Base-by-base conservation (phyloP, 1,140 invertebrate species). In the Myzus persicae region DNA sequence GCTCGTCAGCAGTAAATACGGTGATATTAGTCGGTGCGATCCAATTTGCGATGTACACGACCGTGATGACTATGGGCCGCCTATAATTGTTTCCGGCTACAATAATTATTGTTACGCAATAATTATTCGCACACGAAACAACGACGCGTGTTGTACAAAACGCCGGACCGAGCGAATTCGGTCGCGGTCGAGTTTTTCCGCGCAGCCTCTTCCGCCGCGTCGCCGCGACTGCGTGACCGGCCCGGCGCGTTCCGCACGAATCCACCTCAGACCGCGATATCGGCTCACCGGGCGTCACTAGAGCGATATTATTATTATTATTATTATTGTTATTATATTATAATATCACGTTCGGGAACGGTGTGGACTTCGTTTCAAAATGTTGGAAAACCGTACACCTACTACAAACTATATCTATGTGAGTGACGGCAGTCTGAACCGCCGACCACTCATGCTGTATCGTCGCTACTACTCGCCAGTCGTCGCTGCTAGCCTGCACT, bases 171-270 rank as follows among this genome's bases (percentile, higher is more conserved):
- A 67, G 59, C 59, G 59, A 67, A n/a, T 67, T 67, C 59, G 59
- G 59, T 67, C 59, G 59, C 59, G 59, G 59, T 67, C 59, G 59
- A 67, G 59, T 67, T 67, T 67, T 67, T 67, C 31, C 8, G 31
- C 9, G 31, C 59, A n/a, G 59, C 59, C 59, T 67, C 59, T n/a
- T 67, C 59, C 59, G 59, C 59, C 59, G 59, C 31, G 59, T 67
- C 59, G 59, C 31, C 59, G 59, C 20, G 31, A 67, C 31, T 18
- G 59, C 59, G 59, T 67, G 59, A 67, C 59, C 31, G 59, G 6
- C 59, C 59, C 59, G 59, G 59, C 59, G 59, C 59, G 59, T 67
- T 67, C 59, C 59, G 59, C 59, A 67, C 59, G 59, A 67, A 67
- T 59, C 59, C 59, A 67, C 59, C 59, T 4, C 31, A 18, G 59